These are phyloP conservation scores for Sthenelais limicola DNA, from an alignment of 2,888 invertebrate genomes.

Conservation along the genomic window DNA sequence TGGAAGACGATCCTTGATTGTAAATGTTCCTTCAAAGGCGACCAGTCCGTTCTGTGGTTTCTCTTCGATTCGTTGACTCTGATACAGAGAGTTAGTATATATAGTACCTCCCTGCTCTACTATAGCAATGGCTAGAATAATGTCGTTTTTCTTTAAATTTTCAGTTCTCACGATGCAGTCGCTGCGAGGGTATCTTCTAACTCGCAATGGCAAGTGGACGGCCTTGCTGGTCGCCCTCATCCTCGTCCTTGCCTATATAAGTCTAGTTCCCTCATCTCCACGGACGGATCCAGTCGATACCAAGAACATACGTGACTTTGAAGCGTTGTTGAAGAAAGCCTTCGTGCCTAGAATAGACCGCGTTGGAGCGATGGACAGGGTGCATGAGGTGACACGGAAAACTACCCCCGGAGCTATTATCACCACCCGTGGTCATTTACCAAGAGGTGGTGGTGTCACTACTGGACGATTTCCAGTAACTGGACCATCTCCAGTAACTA, in stretches of 20 bases:
- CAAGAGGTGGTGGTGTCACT: background rate
- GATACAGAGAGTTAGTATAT: too few species aligned
- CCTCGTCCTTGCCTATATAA: slow-evolving; percentile 5
- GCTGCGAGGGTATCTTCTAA: background rate
- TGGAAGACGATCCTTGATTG: too few species aligned
- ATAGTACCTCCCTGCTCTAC: too few species aligned
- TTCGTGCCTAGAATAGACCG: slow-evolving; percentile 11
- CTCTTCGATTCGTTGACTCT: too few species aligned
- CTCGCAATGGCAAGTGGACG: slow-evolving; percentile 12
- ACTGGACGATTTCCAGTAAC: background rate
- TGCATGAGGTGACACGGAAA: background rate
- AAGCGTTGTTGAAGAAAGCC: slow-evolving; percentile 5
- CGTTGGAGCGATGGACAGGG: slow-evolving; percentile 1
- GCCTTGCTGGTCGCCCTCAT: background rate
- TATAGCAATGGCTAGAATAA: too few species aligned
- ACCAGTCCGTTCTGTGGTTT: too few species aligned
- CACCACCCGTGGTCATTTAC: background rate
- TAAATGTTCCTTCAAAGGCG: too few species aligned
- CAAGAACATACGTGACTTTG: background rate
- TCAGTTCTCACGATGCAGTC: slow-evolving; percentile 4
- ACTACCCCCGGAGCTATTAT: background rate
- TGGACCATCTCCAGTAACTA: background rate
- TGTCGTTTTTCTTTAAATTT: background rate
- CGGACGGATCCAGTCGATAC: background rate
- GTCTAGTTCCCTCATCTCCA: background rate